Base-by-base conservation (phyloP, 2,113 vertebrate genomes). In the Boulengeromyrus knoepffleri region DNA sequence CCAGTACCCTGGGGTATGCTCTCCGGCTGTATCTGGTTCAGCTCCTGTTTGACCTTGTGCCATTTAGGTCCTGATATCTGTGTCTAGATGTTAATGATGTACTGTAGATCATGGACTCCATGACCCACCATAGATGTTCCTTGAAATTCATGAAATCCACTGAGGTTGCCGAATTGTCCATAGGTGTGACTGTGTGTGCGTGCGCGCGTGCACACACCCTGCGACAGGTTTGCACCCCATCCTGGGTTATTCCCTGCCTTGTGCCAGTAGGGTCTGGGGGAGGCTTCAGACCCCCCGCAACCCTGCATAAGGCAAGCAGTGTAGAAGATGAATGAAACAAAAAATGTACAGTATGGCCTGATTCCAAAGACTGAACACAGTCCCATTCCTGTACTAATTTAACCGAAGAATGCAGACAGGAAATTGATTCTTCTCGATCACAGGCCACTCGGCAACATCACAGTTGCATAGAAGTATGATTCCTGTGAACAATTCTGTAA, bases 1-100 rank as follows among this genome's bases (percentile, higher is more conserved):
- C 96, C 99, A 99, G 94, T 99, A 99, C 93, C 98, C 99, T 45
- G 97, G 98, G 95, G 99, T 99, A 94, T 94, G 97, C 45, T 1
- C 3, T 74, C 66, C 3, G 13, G 2, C 66, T 17, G 3, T 77
- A 3, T 50, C 45, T 5, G 45, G 24, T 27, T 31, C n/a, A 70
- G 62, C 62, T 27, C n/a, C 10, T 3, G 39, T 42, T 80, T 39
- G 5, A 80, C 15, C 0, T n/a, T n/a, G 7, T n/a, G 21, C 56
- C 56, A 2, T 42, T 80, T 80, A 13, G 74, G 74, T 80, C 36
- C 17, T 31, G n/a, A 17, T 46, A n/a, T 24, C 36, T 85, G 13
- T 10, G 47, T n/a, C 19, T n/a, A 47, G 83, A 49, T 86, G 4
- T 86, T 50, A 49, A 50, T 0, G 24, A 46, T 47, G 84, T 85